phyloP scores from a whole-genome alignment of 1,140 invertebrate genomes.

The Batillaria attramentaria region DNA sequence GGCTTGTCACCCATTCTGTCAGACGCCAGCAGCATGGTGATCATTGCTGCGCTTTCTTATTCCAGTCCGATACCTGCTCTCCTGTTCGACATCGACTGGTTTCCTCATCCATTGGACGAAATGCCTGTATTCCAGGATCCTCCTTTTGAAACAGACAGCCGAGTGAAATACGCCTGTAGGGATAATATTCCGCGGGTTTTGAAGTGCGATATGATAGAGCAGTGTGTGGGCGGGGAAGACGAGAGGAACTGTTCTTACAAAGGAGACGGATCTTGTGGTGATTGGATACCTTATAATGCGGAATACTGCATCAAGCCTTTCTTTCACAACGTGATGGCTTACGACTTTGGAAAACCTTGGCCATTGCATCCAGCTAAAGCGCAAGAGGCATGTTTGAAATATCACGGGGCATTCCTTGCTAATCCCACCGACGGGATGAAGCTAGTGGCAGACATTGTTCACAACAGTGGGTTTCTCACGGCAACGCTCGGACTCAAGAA shows the following conservation, averaged over 20 bases:
- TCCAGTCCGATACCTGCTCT: too few species aligned
- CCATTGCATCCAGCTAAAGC: background rate
- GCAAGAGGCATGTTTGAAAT: background rate
- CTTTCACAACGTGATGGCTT: background rate
- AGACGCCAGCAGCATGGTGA: too few species aligned
- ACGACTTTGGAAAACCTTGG: background rate
- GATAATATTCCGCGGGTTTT: too few species aligned
- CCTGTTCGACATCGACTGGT: too few species aligned
- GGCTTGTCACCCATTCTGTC: too few species aligned
- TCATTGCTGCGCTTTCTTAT: too few species aligned
- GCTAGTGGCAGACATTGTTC: background rate
- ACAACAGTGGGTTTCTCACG: conserved; percentile 2
- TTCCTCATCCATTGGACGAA: too few species aligned
- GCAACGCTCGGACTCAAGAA: background rate
- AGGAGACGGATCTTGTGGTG: background rate
- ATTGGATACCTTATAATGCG: conserved; percentile 14
- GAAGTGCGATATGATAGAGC: conserved; percentile 13
- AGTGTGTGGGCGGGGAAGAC: conserved; percentile 14
- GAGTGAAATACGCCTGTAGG: too few species aligned
- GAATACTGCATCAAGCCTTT: background rate
- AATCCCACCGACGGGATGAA: background rate
- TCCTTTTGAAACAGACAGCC: too few species aligned
- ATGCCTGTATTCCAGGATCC: too few species aligned
- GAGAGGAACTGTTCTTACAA: background rate
- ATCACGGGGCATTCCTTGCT: background rate